Evolutionary conservation across 2,888 invertebrate species (phyloP).

Genomic region (Koerneria pararmatus): DNA sequence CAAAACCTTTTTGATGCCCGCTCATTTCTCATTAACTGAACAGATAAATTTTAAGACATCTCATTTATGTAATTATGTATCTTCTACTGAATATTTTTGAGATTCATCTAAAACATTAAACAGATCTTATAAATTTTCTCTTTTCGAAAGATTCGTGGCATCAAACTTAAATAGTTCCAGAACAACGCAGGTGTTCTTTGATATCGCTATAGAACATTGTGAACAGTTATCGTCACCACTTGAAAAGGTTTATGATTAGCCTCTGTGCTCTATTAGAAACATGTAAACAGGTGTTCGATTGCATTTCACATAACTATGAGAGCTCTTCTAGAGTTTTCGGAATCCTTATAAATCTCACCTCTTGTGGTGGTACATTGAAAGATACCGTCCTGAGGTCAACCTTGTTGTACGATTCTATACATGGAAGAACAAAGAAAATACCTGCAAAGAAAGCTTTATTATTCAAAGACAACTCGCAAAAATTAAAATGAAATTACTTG

Average conservation of each 20-base stretch:
- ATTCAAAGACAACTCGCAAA: too few species aligned
- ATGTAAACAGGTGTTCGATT: too few species aligned
- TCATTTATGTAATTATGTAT: background rate
- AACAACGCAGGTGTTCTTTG: too few species aligned
- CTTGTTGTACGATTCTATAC: slow-evolving; percentile 80
- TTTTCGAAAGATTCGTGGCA: background rate
- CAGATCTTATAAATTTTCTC: slow-evolving; percentile 5
- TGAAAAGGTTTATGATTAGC: too few species aligned
- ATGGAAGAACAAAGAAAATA: slow-evolving; percentile 69
- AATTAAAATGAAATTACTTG: slow-evolving; percentile 1
- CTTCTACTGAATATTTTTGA: slow-evolving; percentile 2
- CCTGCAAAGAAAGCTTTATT: too few species aligned
- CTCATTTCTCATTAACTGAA: background rate
- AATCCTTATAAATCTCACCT: too few species aligned
- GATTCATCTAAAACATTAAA: slow-evolving; percentile 12
- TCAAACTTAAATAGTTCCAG: background rate
- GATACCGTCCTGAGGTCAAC: slow-evolving; percentile 90
- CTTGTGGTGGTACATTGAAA: slow-evolving; percentile 94
- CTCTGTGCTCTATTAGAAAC: too few species aligned
- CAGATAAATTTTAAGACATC: slow-evolving; percentile 15
- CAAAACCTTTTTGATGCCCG: too few species aligned
- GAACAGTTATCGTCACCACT: too few species aligned
- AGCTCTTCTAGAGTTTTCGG: too few species aligned
- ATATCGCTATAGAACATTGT: too few species aligned
- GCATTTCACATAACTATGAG: too few species aligned